Evolutionary conservation across 2,113 vertebrate species (phyloP).

Genomic region (Pygoscelis adeliae): DNA sequence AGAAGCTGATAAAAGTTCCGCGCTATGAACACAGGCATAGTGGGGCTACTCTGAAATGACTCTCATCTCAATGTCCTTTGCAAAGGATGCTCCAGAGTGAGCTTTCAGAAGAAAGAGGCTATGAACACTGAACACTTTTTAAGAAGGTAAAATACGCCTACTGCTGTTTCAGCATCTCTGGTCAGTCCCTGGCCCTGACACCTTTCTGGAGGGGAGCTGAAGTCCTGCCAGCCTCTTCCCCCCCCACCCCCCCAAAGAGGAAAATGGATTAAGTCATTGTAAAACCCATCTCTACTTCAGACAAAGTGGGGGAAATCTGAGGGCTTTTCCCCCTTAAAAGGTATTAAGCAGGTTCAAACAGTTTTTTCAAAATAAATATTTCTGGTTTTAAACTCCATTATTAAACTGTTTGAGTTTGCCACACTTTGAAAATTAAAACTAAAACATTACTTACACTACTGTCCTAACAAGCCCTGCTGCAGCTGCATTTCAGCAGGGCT

Average conservation of each 20-base stretch:
- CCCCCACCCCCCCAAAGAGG: neutral
- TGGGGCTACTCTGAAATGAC: neutral
- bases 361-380: neutral
- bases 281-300: neutral
- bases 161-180: neutral
- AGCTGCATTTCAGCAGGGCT: neutral
- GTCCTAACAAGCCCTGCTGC: neutral
- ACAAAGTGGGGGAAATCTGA: neutral
- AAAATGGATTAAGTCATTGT: neutral
- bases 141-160: neutral
- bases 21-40: neutral
- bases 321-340: neutral
- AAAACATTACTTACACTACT: neutral
- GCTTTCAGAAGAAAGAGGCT: neutral
- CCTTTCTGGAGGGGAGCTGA: neutral
- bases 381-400: neutral
- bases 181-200: neutral
- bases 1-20: neutral
- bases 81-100: neutral
- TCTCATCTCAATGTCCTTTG: neutral
- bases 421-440: neutral
- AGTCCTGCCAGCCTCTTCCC: neutral
- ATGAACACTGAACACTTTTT: neutral
- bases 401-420: neutral
- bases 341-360: neutral